These are phyloP conservation scores for Orchesella cincta DNA, from an alignment of 1,140 invertebrate genomes.

Conservation along the genomic window DNA sequence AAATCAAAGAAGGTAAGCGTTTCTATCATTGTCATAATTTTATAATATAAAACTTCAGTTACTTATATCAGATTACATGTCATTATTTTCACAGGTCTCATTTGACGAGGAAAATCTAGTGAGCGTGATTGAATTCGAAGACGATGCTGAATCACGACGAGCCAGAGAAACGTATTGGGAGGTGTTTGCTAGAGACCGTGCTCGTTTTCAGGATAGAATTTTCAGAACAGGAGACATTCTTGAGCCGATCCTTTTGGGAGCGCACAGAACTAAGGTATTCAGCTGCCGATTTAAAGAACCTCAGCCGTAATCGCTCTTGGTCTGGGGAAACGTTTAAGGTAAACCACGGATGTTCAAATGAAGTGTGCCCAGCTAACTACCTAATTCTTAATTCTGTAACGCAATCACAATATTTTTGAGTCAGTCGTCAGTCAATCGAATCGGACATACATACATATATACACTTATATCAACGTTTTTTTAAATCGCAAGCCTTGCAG, in stretches of 20 bases:
- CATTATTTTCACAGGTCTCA: not conserved
- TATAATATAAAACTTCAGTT: not conserved
- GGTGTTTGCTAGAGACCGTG: conserved; percentile 1
- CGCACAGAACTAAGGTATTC: not conserved
- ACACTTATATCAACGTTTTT: too few relatives aligned
- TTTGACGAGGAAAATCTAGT: conserved; percentile 19
- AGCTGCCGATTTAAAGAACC: not conserved
- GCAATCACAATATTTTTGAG: too few relatives aligned
- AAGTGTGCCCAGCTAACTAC: too few relatives aligned
- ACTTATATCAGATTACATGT: not conserved
- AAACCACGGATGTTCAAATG: too few relatives aligned
- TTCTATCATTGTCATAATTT: too few relatives aligned
- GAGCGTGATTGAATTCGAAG: conserved; percentile 1
- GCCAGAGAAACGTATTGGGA: conserved; percentile 9
- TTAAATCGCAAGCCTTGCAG: too few relatives aligned
- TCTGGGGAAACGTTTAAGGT: too few relatives aligned
- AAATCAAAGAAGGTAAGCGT: not conserved
- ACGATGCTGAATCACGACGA: not conserved
- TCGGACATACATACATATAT: too few relatives aligned
- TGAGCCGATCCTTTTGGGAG: not conserved
- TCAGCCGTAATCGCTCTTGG: not conserved
- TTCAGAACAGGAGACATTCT: not conserved
- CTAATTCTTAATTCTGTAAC: too few relatives aligned
- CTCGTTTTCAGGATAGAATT: not conserved
- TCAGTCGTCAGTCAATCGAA: too few relatives aligned